Conservation (phyloP, 1,140 invertebrate species). For the Drosophila ogumai region DNA sequence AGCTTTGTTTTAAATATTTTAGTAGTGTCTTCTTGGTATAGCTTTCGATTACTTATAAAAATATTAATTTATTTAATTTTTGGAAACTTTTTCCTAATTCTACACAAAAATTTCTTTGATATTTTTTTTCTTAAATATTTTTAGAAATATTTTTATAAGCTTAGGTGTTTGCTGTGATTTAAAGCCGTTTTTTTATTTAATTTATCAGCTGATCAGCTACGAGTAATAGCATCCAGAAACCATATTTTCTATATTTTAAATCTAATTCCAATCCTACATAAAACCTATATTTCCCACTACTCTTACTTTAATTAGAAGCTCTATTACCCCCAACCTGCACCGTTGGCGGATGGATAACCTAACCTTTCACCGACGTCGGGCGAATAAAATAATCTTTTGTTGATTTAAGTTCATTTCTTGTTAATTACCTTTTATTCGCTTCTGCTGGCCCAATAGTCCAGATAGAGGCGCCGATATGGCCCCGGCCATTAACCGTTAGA, state of each 20-base stretch:
- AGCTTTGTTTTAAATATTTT: slow-evolving; percentile 63
- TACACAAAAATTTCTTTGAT: too few relatives aligned
- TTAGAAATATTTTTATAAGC: too few relatives aligned
- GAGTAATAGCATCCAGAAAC: too few relatives aligned
- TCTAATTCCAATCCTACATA: too few relatives aligned
- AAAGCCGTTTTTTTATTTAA: too few relatives aligned
- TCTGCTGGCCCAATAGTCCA: slow-evolving; percentile 12
- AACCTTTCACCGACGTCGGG: slow-evolving; percentile 62
- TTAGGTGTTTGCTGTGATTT: too few relatives aligned
- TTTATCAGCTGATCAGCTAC: too few relatives aligned
- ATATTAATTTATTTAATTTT: too few relatives aligned
- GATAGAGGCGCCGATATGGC: slow-evolving; percentile 44
- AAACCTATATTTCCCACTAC: background rate
- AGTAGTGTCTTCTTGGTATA: slow-evolving; percentile 14
- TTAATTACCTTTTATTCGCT: slow-evolving; percentile 70
- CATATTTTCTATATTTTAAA: too few relatives aligned
- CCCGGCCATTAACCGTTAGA: slow-evolving; percentile 47
- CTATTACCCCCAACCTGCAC: background rate
- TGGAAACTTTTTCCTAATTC: too few relatives aligned
- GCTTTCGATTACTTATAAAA: slow-evolving; percentile 7
- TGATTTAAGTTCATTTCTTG: slow-evolving; percentile 66
- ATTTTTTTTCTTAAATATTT: too few relatives aligned
- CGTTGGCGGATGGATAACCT: background rate
- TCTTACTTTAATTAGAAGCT: slow-evolving; percentile 1
- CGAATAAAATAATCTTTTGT: slow-evolving; percentile 43